Percentiles rank a stretch among this genome's conserved stretches.
Conservation (phyloP, 1,140 invertebrate species). For the Cyclargus thomasi region DNA sequence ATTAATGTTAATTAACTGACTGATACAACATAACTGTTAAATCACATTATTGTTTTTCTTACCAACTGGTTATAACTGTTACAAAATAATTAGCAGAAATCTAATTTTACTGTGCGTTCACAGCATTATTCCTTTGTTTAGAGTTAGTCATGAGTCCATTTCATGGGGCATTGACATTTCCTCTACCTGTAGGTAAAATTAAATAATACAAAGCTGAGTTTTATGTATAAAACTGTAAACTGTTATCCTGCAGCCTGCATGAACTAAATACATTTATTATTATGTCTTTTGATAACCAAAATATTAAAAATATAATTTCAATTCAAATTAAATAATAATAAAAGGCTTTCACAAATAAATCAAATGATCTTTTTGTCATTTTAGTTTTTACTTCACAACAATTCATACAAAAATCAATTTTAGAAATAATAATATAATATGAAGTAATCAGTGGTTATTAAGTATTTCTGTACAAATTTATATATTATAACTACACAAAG, state of each 20-base stretch:
- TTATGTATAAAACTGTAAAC: background rate
- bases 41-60: background rate
- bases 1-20: too few relatives aligned
- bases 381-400: too few relatives aligned
- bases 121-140: constrained; percentile 9
- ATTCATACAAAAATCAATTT: too few relatives aligned
- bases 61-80: background rate
- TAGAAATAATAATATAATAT: too few relatives aligned
- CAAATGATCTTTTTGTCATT: too few relatives aligned
- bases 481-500: too few relatives aligned
- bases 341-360: too few relatives aligned
- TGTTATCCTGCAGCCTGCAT: background rate
- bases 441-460: too few relatives aligned
- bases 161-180: background rate
- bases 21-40: too few relatives aligned
- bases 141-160: constrained; percentile 5
- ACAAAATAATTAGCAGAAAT: background rate
- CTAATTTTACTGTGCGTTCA: background rate
- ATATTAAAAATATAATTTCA: too few relatives aligned
- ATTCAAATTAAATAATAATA: background rate
- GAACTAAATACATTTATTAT: background rate
- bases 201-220: background rate
- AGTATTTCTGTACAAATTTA: too few relatives aligned
- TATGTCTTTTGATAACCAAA: background rate
- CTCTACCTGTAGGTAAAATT: background rate